Evolutionary conservation across 2,797 vertebrate genomes (phyloP), one percentile per base, ranked within the genome.

Genomic region (Silurus aristotelis): DNA sequence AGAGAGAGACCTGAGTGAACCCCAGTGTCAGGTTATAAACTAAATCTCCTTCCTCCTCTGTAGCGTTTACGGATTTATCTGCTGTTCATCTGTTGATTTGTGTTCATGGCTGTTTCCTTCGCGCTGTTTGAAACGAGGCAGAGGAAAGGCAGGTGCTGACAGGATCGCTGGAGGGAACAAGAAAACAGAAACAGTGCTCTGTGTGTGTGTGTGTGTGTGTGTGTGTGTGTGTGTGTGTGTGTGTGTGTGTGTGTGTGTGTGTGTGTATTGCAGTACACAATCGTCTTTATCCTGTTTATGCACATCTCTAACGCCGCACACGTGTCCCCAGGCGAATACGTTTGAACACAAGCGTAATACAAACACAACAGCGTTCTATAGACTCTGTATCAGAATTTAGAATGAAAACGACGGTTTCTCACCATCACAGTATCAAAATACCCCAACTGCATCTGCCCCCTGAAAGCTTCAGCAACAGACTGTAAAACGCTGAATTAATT

Each of bases 101-200:
- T 86, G 82, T 84, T 86, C 76, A 70, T 72, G 22, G 58, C 52
- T 63, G 78, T 61, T 86, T 78, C 85, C 9, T 52, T 52, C 38
- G 83, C 83, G 27, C 66, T 68, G 67, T 84, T 83, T 85, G 71
- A 78, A 82, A 67, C 68, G 79, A 82, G 19, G 64, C 56, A 71
- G 79, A 77, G 79, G 75, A 87, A 82, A 83, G 71, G 85, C 70
- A 87, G 77, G 63, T 85, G 83, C 70, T 87, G 89, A 87, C 87
- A 89, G 88, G 66, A 60, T 31, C 3, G 66, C 79, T 70, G 63
- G 52, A 82, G 84, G 84, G 84, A 87, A 83, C 68, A 60, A 75
- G 88, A 85, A 60, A 81, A 81, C 79, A 52, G n/a, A 38, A 43
- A 46, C 78, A 3, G 31, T 25, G 46, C 25, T 38, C 12, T 52